Conservation (phyloP, 2,113 vertebrate genomes). For the Ibidorhyncha struthersii region DNA sequence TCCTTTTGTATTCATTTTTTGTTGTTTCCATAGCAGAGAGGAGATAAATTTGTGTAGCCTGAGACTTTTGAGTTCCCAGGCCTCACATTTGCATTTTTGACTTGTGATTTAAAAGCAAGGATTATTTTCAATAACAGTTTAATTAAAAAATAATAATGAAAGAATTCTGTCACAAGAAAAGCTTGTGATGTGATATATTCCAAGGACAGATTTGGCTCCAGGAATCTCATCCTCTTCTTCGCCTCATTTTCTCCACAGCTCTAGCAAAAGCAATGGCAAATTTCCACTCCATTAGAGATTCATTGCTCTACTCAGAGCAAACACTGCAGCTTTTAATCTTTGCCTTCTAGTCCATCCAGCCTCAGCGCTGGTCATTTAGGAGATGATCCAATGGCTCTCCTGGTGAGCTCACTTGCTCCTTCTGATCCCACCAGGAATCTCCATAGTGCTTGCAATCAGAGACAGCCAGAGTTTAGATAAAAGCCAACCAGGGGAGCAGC, state of each 20-base stretch:
- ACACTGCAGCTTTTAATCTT: neutral
- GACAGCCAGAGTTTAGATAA: neutral
- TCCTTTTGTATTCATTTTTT: slow-evolving; percentile 57
- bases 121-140: slow-evolving; percentile 37
- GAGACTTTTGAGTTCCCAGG: slow-evolving; percentile 34
- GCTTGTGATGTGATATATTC: slow-evolving; percentile 12
- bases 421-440: neutral
- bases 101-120: slow-evolving; percentile 48
- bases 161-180: slow-evolving; percentile 31
- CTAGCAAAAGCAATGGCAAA: neutral
- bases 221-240: neutral
- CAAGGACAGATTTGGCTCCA: neutral
- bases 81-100: slow-evolving; percentile 39
- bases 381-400: neutral
- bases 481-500: neutral
- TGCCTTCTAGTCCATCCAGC: neutral
- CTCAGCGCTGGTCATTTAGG: neutral
- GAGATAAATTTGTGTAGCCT: slow-evolving; percentile 44
- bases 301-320: neutral
- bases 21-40: slow-evolving; percentile 47
- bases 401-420: neutral
- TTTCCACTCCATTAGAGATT: neutral
- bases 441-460: neutral
- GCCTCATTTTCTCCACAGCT: neutral
- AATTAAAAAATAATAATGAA: slow-evolving; percentile 52